Evolutionary conservation across 2,888 invertebrate genomes (phyloP), one percentile per base, ranked within the genome.

Genomic region (Bhutanitis thaidina): DNA sequence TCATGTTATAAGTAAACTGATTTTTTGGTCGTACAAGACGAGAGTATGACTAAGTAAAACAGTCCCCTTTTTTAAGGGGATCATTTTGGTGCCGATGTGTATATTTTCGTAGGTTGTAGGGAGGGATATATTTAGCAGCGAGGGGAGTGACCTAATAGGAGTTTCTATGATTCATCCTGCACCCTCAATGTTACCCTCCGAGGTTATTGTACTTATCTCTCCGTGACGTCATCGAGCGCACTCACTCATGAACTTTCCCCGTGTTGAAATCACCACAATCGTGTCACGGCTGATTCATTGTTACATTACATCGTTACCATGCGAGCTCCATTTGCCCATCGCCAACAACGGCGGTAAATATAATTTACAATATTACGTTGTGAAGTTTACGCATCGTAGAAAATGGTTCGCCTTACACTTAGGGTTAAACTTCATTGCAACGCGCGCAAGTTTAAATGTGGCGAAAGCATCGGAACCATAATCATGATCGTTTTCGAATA

Each of bases 121-220:
- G 60, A 5, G 12, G 10, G 12, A 12, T 74, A 80, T 73, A 78
- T 80, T 79, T 83, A 84, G 77, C 66, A 12, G 52, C 50, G 75
- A 70, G 80, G 83, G 78, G 79, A 77, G 69, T 78, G 83, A 83
- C 81, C 83, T 74, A 74, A 72, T 70, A 73, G 70, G 72, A 74
- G 75, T 76, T 77, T 78, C 77, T 77, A 83, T 88, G 88, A 89
- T 84, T 89, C 87, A 89, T 84, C 85, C 79, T 75, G 66, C 74
- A 78, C 87, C 86, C 86, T 83, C 74, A 67, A 72, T 71, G 70
- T 76, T 67, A 72, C 82, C 85, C 81, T 80, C 67, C 64, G 63
- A 3, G 60, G 69, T 73, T 73, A 72, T 70, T 68, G 64, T 65
- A 67, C 64, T 74, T 77, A 80, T 83, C 77, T 78, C 69, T 63